Percentiles rank a stretch among this genome's conserved stretches.
These are phyloP conservation scores for Spodoptera litura DNA, from an alignment of 1,140 invertebrate species.

Conservation along the genomic window DNA sequence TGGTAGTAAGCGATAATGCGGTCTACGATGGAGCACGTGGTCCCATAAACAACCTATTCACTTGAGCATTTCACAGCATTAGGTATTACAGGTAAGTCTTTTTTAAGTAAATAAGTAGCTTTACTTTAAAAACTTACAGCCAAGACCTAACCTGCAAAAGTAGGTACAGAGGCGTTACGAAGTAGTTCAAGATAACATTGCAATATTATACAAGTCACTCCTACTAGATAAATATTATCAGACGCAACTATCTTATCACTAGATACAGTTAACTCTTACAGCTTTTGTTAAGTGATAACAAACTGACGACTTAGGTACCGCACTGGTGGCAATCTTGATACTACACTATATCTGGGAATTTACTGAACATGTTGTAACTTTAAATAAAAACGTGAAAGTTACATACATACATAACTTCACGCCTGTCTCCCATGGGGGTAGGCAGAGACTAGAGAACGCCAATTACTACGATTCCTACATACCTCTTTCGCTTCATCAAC, in stretches of 20 bases:
- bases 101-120: no score
- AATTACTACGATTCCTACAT: no score
- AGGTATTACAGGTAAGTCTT: no score
- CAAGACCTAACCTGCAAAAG: neutral
- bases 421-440: no score
- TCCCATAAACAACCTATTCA: no score
- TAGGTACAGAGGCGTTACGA: neutral
- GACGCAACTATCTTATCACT: constrained; percentile 13
- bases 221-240: constrained; percentile 14
- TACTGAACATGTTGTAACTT: neutral
- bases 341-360: neutral
- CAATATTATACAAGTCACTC: neutral
- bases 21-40: no score
- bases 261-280: neutral
- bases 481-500: no score
- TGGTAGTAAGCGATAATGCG: no score
- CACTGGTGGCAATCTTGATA: neutral
- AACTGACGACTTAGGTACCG: neutral
- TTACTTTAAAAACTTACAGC: neutral
- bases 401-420: no score
- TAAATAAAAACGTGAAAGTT: no score
- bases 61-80: no score
- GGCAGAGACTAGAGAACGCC: no score
- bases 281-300: constrained; percentile 15
- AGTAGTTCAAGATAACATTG: neutral